Conservation (phyloP, 2,797 vertebrate genomes). For the Sandelia bainsii region DNA sequence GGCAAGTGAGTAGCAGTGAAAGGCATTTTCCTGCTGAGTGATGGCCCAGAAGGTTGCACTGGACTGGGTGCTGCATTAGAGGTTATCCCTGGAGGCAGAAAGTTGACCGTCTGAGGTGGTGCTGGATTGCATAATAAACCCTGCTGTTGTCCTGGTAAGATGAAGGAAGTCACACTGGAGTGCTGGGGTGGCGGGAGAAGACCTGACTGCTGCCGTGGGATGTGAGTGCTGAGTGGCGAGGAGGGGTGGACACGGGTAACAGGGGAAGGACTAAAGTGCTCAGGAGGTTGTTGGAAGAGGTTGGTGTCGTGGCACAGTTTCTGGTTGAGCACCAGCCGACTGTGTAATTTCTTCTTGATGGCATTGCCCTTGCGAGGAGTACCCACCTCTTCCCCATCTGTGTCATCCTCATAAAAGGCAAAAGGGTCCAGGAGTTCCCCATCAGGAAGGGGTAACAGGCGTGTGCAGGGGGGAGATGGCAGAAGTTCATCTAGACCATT, state of each 20-base stretch:
- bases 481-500: conserved; percentile 95
- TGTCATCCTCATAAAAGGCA: conserved; percentile 93
- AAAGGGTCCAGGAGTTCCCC: conserved; percentile 95
- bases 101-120: conserved; percentile 94
- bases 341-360: conserved; percentile 94
- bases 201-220: conserved; percentile 81
- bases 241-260: conserved; percentile 82
- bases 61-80: conserved; percentile 87
- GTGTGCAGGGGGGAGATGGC: conserved; percentile 93
- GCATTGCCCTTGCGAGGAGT: conserved; percentile 89
- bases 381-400: conserved; percentile 88
- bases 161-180: conserved; percentile 82
- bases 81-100: conserved; percentile 91
- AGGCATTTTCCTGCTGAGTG: conserved; percentile 89
- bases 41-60: conserved; percentile 88
- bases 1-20: conserved; percentile 81
- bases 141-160: conserved; percentile 87
- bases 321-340: conserved; percentile 92
- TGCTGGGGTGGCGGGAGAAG: conserved; percentile 85
- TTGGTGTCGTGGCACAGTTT: conserved; percentile 89
- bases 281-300: conserved; percentile 89
- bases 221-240: conserved; percentile 83
- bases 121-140: conserved; percentile 96
- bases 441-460: conserved; percentile 91
- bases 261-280: conserved; percentile 96